Evolutionary conservation across 2,888 invertebrate species (phyloP), one percentile per base, ranked within the genome.

Genomic region (Brachylomia viminalis): DNA sequence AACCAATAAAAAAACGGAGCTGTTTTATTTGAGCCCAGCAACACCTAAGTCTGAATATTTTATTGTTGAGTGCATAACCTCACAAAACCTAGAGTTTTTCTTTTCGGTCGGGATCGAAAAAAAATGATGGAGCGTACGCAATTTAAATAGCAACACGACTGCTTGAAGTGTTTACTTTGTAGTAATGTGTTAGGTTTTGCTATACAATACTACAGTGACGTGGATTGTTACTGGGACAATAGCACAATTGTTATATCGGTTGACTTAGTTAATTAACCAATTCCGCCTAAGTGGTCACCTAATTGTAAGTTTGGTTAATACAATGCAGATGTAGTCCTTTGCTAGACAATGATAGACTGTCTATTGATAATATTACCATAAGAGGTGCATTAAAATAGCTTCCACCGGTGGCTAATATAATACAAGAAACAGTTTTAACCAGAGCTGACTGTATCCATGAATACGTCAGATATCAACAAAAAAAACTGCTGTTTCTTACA

Each of bases 1-100:
- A 45, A 62, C 8, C 42, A 13, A 65, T 77, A 68, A 58, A 38
- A 62, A 82, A 72, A 62, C n/a, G 6, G 38, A 11, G 0, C 38
- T 20, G 20, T 56, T 81, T 81, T 79, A 61, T 73, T 69, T 49
- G 20, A 49, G 47, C 47, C 49, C 15, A 69, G 47, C 54, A 72
- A 72, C 64, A 64, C 52, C 54, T 71, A 72, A 56, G 62, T 59
- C 33, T 86, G 62, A 82, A 84, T 85, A 75, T 86, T 85, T 85
- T 56, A 85, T 84, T 59, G 30, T 30, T 66, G 20, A 56, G 67
- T 62, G 74, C 54, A 81, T 73, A 75, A 64, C 67, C 38, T 52
- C 49, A 78, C 56, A 72, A 71, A 61, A 47, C 47, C 52, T 72
- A 70, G n/a, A 23, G 52, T 56, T 66, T 83, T 77, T 70, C 52